These are phyloP conservation scores for Drosophila meridionalis DNA, from an alignment of 2,888 invertebrate genomes.

Conservation along the genomic window DNA sequence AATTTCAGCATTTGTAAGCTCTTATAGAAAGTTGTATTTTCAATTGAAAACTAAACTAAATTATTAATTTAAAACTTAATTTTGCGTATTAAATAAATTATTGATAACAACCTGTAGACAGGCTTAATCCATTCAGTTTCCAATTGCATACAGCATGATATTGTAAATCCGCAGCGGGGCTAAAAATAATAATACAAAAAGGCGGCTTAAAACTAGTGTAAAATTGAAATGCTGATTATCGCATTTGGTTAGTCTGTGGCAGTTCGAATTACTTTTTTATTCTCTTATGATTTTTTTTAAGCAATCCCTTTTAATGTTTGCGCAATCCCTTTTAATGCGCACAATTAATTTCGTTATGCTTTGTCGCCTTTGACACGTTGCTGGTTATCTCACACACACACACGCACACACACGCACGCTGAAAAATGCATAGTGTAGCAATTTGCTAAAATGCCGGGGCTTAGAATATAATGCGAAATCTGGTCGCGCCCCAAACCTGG, in stretches of 20 bases:
- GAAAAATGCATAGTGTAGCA: conserved; percentile 34
- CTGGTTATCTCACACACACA: conserved; percentile 34
- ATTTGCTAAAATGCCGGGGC: conserved; percentile 69
- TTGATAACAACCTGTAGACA: conserved; percentile 1
- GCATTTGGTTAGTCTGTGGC: conserved; percentile 62
- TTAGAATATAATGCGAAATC: conserved; percentile 59
- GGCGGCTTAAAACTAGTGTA: conserved; percentile 35
- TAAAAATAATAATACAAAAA: conserved; percentile 11
- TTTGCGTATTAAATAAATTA: not conserved
- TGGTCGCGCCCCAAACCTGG: conserved; percentile 8
- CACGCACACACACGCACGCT: conserved; percentile 3
- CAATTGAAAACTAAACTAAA: not conserved
- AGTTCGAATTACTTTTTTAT: conserved; percentile 28
- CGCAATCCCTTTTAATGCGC: conserved; percentile 76
- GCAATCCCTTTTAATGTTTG: conserved; percentile 72
- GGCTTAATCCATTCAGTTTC: conserved; percentile 2
- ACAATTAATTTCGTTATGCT: conserved; percentile 80
- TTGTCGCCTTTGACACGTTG: conserved; percentile 70
- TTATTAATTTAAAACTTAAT: not conserved
- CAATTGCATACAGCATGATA: not conserved
- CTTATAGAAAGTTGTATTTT: not conserved
- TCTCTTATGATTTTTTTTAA: not conserved
- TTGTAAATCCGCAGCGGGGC: not conserved
- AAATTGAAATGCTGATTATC: conserved; percentile 71
- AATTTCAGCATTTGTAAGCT: not conserved